Base-by-base conservation (phyloP, 1,140 invertebrate species). In the Portunus trituberculatus region DNA sequence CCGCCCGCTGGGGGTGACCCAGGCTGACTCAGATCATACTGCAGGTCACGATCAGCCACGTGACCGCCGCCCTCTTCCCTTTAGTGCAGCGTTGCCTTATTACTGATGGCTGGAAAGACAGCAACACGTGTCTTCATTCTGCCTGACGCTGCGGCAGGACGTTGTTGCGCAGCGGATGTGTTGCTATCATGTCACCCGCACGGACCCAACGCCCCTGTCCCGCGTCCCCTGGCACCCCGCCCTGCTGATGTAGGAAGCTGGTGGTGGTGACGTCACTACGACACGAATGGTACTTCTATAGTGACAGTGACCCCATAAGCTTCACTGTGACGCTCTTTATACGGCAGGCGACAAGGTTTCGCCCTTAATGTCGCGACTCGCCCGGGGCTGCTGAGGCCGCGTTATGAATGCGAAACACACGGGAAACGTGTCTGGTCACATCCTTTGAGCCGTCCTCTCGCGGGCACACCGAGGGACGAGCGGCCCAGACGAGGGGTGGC, bases 321-420 rank as follows among this genome's bases (percentile, higher is more conserved):
- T 76, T 76, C 20, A 7, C 25, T 7, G 16, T n/a, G 25, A n/a
- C 67, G 16, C 6, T 25, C 25, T 76, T n/a, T 76, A n/a, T 76
- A 76, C 67, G 67, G 67, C 12, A 76, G 20, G 67, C 67, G 67
- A 76, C 67, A 76, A n/a, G 67, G n/a, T 76, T 76, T 76, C 20
- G 67, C 25, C 67, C 67, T 76, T 76, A 76, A 76, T 76, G 67
- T 76, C 25, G 67, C 67, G 67, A n/a, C 67, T 76, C 67, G 67
- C 67, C 20, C n/a, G 20, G 25, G 67, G 67, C 6, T 76, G 4
- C 20, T 25, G 12, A 76, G 20, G 67, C 4, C n/a, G 67, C 16
- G 67, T 76, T n/a, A 76, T 76, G 67, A 76, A 76, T 76, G 67
- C 67, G 67, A 76, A 76, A 76, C 67, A 76, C 67, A 7, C 67